Evolutionary conservation across 2,888 invertebrate genomes (phyloP).

Genomic region (Gastracanthus pulcherrimus): DNA sequence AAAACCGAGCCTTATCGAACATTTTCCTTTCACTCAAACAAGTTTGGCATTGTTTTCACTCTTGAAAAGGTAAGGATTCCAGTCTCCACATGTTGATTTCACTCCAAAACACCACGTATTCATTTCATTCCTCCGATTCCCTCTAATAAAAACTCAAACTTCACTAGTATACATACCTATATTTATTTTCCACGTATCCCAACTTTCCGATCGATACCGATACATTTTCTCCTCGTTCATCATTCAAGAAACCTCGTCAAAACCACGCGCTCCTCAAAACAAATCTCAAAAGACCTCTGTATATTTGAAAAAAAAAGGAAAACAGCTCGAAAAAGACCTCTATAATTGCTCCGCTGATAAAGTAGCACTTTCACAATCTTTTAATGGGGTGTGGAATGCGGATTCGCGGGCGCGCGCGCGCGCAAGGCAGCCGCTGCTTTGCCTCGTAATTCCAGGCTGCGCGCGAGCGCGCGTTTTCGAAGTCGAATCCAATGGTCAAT

Average conservation of each 20-base stretch:
- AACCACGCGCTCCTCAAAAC: no score
- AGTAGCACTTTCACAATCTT: constrained; percentile 51
- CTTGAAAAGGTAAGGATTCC: background rate
- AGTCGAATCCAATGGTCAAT: background rate
- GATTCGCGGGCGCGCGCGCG: constrained; percentile 32
- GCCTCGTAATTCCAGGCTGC: background rate
- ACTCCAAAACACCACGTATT: background rate
- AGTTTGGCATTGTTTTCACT: constrained; percentile 6
- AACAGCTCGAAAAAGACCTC: background rate
- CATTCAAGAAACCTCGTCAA: no score
- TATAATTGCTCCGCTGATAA: constrained; percentile 36
- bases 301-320: no score
- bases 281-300: no score
- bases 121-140: no score
- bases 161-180: background rate
- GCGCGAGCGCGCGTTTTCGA: background rate
- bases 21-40: constrained; percentile 1
- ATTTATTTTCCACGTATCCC: background rate
- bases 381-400: constrained; percentile 47
- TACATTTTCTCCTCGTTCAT: no score
- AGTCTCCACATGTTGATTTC: background rate
- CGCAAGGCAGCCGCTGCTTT: background rate
- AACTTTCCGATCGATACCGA: no score
- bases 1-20: background rate
- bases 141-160: no score